These are phyloP conservation scores for Eretmocerus hayati DNA, from an alignment of 2,888 invertebrate genomes.

Conservation along the genomic window DNA sequence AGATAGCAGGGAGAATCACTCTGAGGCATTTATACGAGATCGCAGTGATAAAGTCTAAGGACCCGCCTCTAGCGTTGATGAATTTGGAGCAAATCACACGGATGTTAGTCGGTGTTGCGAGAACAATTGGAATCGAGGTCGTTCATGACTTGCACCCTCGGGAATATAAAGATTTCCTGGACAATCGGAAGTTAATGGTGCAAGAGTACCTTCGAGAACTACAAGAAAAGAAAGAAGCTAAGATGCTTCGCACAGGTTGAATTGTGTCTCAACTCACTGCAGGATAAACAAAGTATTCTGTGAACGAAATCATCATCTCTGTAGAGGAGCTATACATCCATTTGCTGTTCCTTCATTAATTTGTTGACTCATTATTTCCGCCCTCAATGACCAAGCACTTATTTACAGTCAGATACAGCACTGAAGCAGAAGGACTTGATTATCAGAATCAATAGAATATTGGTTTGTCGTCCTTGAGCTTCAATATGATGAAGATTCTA, in stretches of 20 bases:
- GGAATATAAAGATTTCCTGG: slow-evolving; percentile 77
- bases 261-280: too few relatives aligned
- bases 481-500: too few relatives aligned
- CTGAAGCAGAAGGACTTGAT: too few relatives aligned
- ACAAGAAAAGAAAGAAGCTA: slow-evolving; percentile 80
- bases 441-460: too few relatives aligned
- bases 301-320: too few relatives aligned
- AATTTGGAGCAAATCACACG: slow-evolving; percentile 68
- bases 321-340: too few relatives aligned
- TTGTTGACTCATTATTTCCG: too few relatives aligned
- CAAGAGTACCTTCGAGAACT: slow-evolving; percentile 69
- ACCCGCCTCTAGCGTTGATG: slow-evolving; percentile 63
- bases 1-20: slow-evolving; percentile 82
- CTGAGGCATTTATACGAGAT: slow-evolving; percentile 97
- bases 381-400: too few relatives aligned
- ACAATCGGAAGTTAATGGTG: slow-evolving; percentile 63
- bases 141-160: slow-evolving; percentile 68
- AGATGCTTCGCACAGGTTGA: slow-evolving; percentile 76
- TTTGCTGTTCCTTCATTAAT: too few relatives aligned
- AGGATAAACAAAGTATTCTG: too few relatives aligned
- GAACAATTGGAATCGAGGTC: slow-evolving; percentile 77
- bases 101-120: slow-evolving; percentile 70
- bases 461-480: too few relatives aligned
- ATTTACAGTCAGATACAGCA: too few relatives aligned
- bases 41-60: slow-evolving; percentile 88